Evolutionary conservation across 2,888 invertebrate species (phyloP), one percentile per base, ranked within the genome.

Genomic region (Acanthosoma haemorrhoidale): DNA sequence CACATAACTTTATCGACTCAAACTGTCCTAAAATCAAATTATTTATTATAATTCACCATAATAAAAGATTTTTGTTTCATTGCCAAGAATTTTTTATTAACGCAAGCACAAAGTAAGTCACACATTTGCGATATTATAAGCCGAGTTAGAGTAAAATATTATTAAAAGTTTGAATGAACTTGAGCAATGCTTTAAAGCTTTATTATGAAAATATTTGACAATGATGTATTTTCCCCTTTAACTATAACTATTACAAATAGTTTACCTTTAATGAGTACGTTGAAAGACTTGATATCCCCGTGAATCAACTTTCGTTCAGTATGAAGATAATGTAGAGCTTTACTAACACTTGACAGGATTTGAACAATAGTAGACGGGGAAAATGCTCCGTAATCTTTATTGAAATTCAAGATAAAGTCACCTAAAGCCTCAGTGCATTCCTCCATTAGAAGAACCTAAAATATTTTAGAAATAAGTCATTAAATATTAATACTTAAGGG

Each of bases 241-340:
- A n/a, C n/a, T n/a, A n/a, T n/a, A n/a, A n/a, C n/a, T n/a, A n/a
- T n/a, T n/a, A n/a, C n/a, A 21, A 1, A 59, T 29, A 69, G 67
- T 63, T 29, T 76, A 73, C 80, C 80, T 74, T 91, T 90, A 1
- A 93, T 83, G 1, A 94, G 82, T 43, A 94, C 81, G 78, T 94
- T 94, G 77, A 86, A 89, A 0, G 92, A 92, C 80, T 94, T 93
- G 39, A 94, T 82, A 78, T 94, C 94, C 31, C 92, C 91, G 73
- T 94, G 94, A 8, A 94, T 79, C 43, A 92, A 81, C 66, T 84
- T 83, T 66, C 86, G 87, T 73, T 84, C 85, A 1, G 85, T 86
- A 78, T 94, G 94, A 2, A 94, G 81, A 80, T 93, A 93, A 77
- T 89, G 84, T 1, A 94, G 78, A 0, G 88, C 93, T 77, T 84